Base-by-base conservation (phyloP, 2,888 invertebrate species). In the Oscheius sp. region DNA sequence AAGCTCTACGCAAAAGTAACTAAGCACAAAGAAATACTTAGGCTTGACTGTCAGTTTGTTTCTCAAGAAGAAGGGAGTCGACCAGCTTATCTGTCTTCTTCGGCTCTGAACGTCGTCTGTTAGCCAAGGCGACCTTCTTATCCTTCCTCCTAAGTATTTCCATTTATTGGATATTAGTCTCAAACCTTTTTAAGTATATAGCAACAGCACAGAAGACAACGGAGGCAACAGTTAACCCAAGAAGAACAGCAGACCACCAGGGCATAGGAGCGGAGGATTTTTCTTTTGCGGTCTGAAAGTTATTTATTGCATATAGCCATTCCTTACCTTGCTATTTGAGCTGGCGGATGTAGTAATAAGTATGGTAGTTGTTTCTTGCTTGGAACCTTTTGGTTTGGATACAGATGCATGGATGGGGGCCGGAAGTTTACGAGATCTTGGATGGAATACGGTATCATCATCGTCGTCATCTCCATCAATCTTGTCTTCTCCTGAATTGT, bases 401-500 rank as follows among this genome's bases (percentile, higher is more conserved):
- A 49, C 62, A 49, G 62, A 47, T 49, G 62, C 62, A 14, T 50
- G 62, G 49, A 49, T 62, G 49, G 62, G 28, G 26, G 44, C 59
- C 41, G 59, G 59, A 44, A 44, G 59, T 20, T 59, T 59, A 32
- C 50, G 47, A 22, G 62, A 33, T 47, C 22, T 30, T n/a, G 62
- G 33, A 17, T 49, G 50, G 33, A 47, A 9, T 32, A 47, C 33
- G 8, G 45, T 47, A n/a, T 62, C 62, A n/a, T 41, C 20, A 24
- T 30, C 36, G 5, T 24, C 45, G 14, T 59, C 59, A 38, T 59
- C 59, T 5, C 33, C 22, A 49, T 30, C 38, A 20, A n/a, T 24
- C 17, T 59, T 17, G 49, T 70, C 70, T 26, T 69, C 69, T 22
- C 59, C 62, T 20, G 68, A 68, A 47, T 65, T 68, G n/a, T 64